Evolutionary conservation across 1,140 invertebrate species (phyloP), one percentile per base, ranked within the genome.

Genomic region (Pseudomyrmex dendroicus): DNA sequence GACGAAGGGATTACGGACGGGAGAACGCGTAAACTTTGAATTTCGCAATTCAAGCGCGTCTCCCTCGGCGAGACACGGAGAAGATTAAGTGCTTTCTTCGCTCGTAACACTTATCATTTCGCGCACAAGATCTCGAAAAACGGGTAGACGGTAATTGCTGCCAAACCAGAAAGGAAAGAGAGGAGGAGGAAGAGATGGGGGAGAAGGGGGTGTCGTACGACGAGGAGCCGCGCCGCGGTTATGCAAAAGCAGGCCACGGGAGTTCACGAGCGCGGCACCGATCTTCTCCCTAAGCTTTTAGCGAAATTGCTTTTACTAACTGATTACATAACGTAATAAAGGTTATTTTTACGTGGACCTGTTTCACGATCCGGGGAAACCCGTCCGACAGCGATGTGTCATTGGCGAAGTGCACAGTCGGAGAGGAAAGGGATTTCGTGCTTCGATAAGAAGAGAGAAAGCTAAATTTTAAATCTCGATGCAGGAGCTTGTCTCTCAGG

Each of bases 301-400:
- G 86, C 82, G 74, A 85, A 88, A 89, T 89, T 89, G 87, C 87
- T 89, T 89, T 88, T 88, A 86, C 87, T 88, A 89, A 88, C 86
- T 89, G 86, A 89, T 89, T 86, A 89, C 82, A 73, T 88, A 86
- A 88, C 84, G 80, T 84, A 88, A 89, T 88, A 89, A 89, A 87
- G 78, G 73, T 77, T 87, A 85, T 89, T 88, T 89, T 88, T 85
- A 82, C 78, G 83, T 61, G 48, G 48, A 74, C 59, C 70, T 48
- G 62, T 70, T 56, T 57, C 66, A 35, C 84, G 76, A 80, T 86
- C 70, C 70, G 84, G 85, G 35, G 46, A 87, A 86, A 35, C 70
- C 83, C 67, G 59, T 48, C 56, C 70, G 20, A 66, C 72, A 52
- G 54, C 66, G 64, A 86, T 86, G 85, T 73, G 72, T 86, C 84